phyloP scores from a whole-genome alignment of 92 coral and sea anemone species.

The Palythoa caribaeorum region DNA sequence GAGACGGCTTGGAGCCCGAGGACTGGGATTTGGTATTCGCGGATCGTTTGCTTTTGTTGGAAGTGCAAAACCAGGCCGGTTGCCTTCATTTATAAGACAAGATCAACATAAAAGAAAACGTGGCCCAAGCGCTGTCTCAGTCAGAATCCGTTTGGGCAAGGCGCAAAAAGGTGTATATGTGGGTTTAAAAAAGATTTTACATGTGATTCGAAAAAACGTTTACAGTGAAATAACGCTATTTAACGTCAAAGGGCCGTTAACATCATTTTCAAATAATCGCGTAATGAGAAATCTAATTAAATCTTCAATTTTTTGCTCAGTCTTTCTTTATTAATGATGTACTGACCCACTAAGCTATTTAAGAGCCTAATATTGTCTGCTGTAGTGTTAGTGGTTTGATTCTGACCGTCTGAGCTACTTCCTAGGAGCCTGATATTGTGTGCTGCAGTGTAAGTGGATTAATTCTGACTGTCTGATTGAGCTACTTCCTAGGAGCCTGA shows the following conservation, averaged over 20 bases:
- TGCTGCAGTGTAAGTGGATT: no score
- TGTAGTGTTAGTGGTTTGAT: no score
- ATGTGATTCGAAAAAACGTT: no score
- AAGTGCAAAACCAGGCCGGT: not conserved
- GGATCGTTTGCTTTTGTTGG: conserved; percentile 26
- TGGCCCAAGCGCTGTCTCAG: conserved; percentile 35
- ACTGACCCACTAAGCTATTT: not conserved
- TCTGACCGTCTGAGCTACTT: no score
- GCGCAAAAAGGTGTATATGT: conserved; percentile 5
- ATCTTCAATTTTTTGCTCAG: not conserved
- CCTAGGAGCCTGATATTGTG: no score
- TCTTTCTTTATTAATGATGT: not conserved
- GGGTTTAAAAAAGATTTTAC: not conserved
- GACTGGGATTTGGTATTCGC: conserved; percentile 19
- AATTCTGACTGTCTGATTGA: no score
- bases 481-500: no score
- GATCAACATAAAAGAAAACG: conserved; percentile 21
- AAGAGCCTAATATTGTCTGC: no score
- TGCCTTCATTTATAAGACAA: conserved; percentile 25
- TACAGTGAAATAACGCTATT: not conserved
- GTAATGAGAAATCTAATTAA: no score
- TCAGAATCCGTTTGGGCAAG: conserved; percentile 32
- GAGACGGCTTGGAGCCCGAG: conserved; percentile 25
- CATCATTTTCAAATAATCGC: no score
- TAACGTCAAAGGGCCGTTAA: no score